Evolutionary conservation across 1,140 invertebrate genomes (phyloP), one percentile per base, ranked within the genome.

Genomic region (Cotesia chilonis): DNA sequence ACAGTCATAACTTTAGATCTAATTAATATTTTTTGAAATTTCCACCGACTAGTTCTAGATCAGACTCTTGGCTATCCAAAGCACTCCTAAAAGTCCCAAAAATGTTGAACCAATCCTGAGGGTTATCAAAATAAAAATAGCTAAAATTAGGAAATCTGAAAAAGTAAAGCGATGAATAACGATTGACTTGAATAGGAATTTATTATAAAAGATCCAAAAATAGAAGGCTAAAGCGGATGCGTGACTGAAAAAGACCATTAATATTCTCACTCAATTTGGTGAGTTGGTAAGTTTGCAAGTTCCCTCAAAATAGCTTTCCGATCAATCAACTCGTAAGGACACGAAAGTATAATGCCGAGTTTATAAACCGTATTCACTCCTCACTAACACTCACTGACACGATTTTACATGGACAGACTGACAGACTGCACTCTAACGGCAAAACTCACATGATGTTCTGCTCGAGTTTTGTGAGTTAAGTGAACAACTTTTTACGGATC

Each of bases 251-350:
- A 63, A 63, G 60, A 37, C 63, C 38, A 65, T 65, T 65, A 65
- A 65, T 65, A 51, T 65, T 51, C 61, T 20, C 63, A 65, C 38
- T 65, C 41, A 65, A 65, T 65, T 65, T 65, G 63, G 38, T 65
- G 63, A 65, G 63, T 65, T 65, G 63, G 38, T 65, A 41, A 65
- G 63, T 65, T 65, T 65, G 41, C 63, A 65, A 65, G 38, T 65
- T 65, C 51, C 6, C 28, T 4, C 63, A n/a, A 65, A 65, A 65
- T 65, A 12, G 41, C 63, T 65, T 47, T 65, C 38, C 63, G 63
- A 65, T 65, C 63, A 65, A 65, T 65, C 63, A 47, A 65, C 38
- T 59, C 28, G 59, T 35, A 28, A 35, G 28, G n/a, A 57, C 54
- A 47, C 41, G 41, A 47, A 47, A 47, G 41, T 20, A 57, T 20